Percentiles rank a stretch among this genome's conserved stretches.
These are phyloP conservation scores for Callionymus lyra DNA, from an alignment of 2,113 vertebrate species.

Conservation along the genomic window DNA sequence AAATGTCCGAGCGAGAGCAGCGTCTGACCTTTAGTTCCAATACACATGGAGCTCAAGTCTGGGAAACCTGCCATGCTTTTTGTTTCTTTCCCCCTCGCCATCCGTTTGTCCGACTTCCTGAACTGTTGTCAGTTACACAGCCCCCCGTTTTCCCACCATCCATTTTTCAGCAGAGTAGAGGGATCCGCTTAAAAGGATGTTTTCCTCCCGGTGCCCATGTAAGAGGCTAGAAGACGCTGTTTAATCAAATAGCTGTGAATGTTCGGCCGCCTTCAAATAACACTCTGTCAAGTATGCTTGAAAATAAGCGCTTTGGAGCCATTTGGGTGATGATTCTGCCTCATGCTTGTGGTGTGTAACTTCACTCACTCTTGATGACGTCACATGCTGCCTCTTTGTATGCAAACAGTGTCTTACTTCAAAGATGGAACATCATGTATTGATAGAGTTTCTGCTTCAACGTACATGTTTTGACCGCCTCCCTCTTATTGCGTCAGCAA, in stretches of 20 bases:
- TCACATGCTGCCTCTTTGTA: too few species aligned
- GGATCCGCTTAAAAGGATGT: conserved; percentile 11
- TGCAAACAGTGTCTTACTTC: too few species aligned
- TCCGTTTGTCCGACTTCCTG: conserved; percentile 16
- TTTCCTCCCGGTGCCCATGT: conserved; percentile 5
- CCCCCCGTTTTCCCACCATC: conserved; percentile 15
- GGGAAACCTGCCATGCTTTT: conserved; percentile 19
- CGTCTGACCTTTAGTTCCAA: conserved; percentile 26
- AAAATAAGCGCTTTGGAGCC: conserved; percentile 15
- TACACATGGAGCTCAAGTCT: conserved; percentile 9
- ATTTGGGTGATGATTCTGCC: conserved; percentile 23
- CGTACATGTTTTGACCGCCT: too few species aligned
- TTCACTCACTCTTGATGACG: too few species aligned
- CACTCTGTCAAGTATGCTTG: conserved; percentile 28
- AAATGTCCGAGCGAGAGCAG: conserved; percentile 15
- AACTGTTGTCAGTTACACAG: conserved; percentile 27
- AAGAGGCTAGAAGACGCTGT: conserved; percentile 29
- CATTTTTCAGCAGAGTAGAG: conserved; percentile 24
- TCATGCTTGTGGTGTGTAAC: not conserved
- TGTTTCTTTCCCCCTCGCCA: conserved; percentile 8
- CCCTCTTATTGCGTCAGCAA: too few species aligned
- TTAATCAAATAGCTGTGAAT: conserved; percentile 35
- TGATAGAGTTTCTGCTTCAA: too few species aligned
- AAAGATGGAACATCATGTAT: too few species aligned
- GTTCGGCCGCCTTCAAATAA: conserved; percentile 11